Evolutionary conservation across 1,140 invertebrate genomes (phyloP).

Genomic region (Zaprionus kolodkinae): DNA sequence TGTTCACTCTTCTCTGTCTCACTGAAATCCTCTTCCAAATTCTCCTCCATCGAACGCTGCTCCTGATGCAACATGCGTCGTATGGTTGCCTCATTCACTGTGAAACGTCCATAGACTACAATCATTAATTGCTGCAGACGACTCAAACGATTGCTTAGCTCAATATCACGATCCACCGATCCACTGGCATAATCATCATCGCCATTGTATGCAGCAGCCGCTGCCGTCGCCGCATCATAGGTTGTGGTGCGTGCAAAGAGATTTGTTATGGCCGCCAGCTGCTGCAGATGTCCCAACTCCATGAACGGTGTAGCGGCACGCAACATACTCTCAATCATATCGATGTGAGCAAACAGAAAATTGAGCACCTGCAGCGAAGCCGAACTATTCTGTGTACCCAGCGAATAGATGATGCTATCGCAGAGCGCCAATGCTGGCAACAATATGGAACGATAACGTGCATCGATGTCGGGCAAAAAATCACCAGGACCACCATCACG

Average conservation of each 20-base stretch:
- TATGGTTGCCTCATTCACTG: constrained; percentile 81
- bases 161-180: constrained; percentile 84
- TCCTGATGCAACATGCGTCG: constrained; percentile 57
- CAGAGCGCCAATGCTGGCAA: constrained; percentile 92
- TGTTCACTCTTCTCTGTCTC: constrained; percentile 46
- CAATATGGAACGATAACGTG: constrained; percentile 92
- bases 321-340: constrained; percentile 91
- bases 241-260: constrained; percentile 90
- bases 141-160: constrained; percentile 86
- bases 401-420: constrained; percentile 91
- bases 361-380: constrained; percentile 91
- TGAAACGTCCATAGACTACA: constrained; percentile 89
- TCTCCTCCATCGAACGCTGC: background rate
- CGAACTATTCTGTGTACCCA: constrained; percentile 92
- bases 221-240: constrained; percentile 10
- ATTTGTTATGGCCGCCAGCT: constrained; percentile 90
- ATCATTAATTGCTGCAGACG: constrained; percentile 89
- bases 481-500: constrained; percentile 49
- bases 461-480: constrained; percentile 87
- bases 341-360: constrained; percentile 91
- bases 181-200: constrained; percentile 43
- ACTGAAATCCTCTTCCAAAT: constrained; percentile 16
- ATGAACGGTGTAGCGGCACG: constrained; percentile 88
- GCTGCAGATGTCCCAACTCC: constrained; percentile 87
- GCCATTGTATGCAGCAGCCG: background rate